These are phyloP conservation scores for Alligator mississippiensis DNA, from an alignment of 2,113 vertebrate genomes.

Conservation along the genomic window DNA sequence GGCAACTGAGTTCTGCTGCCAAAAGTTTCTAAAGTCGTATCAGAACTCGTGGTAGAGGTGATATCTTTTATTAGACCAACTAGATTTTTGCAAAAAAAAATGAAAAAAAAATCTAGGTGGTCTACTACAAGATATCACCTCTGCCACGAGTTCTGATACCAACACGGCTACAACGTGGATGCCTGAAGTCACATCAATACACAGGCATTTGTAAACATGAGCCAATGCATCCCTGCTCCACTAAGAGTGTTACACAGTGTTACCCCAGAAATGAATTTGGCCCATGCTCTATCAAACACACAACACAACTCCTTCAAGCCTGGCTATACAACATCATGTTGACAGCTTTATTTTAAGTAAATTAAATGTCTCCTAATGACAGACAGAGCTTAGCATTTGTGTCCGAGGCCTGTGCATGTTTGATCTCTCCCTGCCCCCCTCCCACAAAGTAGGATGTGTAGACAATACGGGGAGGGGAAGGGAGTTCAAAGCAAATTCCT, in stretches of 20 bases:
- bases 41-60: too few relatives aligned
- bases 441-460: constrained; percentile 41
- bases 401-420: not conserved
- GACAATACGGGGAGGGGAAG: constrained; percentile 31
- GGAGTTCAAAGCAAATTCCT: constrained; percentile 47
- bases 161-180: not conserved
- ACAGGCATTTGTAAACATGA: rapidly evolving
- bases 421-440: constrained; percentile 37
- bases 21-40: not conserved
- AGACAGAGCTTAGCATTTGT: not conserved
- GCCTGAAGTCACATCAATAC: not conserved
- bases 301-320: not conserved
- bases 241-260: not conserved
- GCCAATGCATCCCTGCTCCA: not conserved
- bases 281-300: not conserved
- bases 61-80: too few relatives aligned
- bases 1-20: not conserved
- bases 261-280: not conserved
- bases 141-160: too few relatives aligned
- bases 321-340: not conserved
- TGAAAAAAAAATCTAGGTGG: too few relatives aligned
- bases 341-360: not conserved
- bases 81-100: too few relatives aligned
- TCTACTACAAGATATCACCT: too few relatives aligned
- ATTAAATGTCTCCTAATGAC: not conserved